Evolutionary conservation across 2,888 invertebrate species (phyloP).

Genomic region (Drosophila merina): DNA sequence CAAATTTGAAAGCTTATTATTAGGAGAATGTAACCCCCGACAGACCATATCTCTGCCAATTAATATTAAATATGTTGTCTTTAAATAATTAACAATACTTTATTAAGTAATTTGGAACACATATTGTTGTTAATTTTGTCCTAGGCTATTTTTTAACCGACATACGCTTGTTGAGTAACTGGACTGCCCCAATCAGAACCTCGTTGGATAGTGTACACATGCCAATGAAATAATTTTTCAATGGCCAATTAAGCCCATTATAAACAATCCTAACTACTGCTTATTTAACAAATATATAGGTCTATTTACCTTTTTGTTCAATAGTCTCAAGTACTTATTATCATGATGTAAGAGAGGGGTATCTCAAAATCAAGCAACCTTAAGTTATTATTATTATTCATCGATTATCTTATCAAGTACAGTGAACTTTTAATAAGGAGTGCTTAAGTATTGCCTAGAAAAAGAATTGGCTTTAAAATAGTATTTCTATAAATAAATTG

Average conservation of each 20-base stretch:
- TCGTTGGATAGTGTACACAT: conserved; percentile 7
- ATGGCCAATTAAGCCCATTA: conserved; percentile 12
- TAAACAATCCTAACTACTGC: conserved; percentile 19
- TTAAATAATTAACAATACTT: not conserved
- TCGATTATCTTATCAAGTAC: conserved; percentile 8
- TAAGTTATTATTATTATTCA: conserved; percentile 3
- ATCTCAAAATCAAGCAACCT: not conserved
- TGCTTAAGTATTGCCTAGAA: not conserved
- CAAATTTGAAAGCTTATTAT: too few species aligned
- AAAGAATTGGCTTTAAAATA: not conserved
- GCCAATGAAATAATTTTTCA: conserved; percentile 5
- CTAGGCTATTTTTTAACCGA: not conserved
- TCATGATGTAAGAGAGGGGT: conserved; percentile 16
- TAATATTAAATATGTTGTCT: too few species aligned
- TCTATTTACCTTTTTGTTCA: conserved; percentile 6
- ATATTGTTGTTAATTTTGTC: not conserved
- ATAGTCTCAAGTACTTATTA: conserved; percentile 9
- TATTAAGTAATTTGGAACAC: not conserved
- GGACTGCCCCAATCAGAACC: conserved; percentile 1
- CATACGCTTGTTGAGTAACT: not conserved
- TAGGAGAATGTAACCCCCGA: too few species aligned
- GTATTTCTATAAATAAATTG: not conserved
- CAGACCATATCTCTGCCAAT: too few species aligned
- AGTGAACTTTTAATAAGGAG: not conserved
- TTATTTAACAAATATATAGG: conserved; percentile 14